Conservation (phyloP, 92 coral and sea anemone species). For the Muricea muricata region DNA sequence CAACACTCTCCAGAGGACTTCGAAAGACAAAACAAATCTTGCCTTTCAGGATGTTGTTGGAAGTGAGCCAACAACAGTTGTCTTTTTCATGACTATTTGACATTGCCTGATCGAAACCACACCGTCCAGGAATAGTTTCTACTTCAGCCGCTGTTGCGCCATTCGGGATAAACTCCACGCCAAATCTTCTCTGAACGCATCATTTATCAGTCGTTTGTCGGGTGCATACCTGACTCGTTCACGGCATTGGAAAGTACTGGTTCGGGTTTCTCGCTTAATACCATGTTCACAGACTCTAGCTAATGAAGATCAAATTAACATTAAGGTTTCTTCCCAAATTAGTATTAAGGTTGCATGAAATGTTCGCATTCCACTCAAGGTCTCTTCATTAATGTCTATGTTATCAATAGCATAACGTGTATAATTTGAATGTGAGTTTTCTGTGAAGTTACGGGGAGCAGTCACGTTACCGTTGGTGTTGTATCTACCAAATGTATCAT, state of each 20-base stretch:
- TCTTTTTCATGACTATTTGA: slow-evolving; percentile 9
- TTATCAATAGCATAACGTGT: slow-evolving; percentile 55
- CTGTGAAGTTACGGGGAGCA: slow-evolving; percentile 60
- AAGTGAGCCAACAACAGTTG: slow-evolving; percentile 34
- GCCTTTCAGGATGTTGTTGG: slow-evolving; percentile 68
- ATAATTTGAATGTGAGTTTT: slow-evolving; percentile 14
- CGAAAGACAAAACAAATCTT: slow-evolving; percentile 64
- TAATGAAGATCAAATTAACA: slow-evolving; percentile 62
- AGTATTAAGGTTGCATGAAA: slow-evolving; percentile 50
- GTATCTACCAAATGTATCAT: slow-evolving; percentile 63
- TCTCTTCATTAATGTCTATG: slow-evolving; percentile 60
- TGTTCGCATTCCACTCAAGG: slow-evolving; percentile 64
- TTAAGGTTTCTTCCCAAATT: slow-evolving; percentile 53
- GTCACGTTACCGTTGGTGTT: slow-evolving; percentile 61
- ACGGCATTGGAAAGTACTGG: slow-evolving; percentile 44
- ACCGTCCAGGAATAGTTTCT: slow-evolving; percentile 63
- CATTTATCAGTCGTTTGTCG: slow-evolving; percentile 39
- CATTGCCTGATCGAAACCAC: slow-evolving; percentile 62
- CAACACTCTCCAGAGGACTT: slow-evolving; percentile 42
- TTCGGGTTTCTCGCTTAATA: slow-evolving; percentile 58
- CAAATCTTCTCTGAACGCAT: slow-evolving; percentile 55
- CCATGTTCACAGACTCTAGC: slow-evolving; percentile 36
- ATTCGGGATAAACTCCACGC: slow-evolving; percentile 55
- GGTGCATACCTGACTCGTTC: slow-evolving; percentile 43
- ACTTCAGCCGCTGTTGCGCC: slow-evolving; percentile 42